A percentile compares a stretch with the other conserved stretches of the same genome.
These are phyloP conservation scores for Acanthurus lineatus DNA, from an alignment of 2,797 vertebrate genomes.

Conservation along the genomic window DNA sequence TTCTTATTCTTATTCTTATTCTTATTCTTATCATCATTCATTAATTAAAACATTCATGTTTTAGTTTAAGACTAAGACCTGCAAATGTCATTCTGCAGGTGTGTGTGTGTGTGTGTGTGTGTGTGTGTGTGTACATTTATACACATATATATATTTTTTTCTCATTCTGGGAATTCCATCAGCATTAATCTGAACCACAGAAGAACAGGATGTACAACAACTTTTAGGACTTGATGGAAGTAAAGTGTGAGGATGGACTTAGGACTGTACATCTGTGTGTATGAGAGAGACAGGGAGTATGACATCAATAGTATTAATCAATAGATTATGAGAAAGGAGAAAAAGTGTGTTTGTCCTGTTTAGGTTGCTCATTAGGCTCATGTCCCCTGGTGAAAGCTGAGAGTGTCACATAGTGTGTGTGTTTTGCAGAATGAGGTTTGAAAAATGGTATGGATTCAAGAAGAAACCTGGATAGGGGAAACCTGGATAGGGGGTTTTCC, in stretches of 20 bases:
- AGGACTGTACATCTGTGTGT: conserved; percentile 1
- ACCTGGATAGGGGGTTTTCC: conserved; percentile 37
- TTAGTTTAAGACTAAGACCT: too few relatives aligned
- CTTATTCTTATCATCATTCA: too few relatives aligned
- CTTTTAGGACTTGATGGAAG: conserved; percentile 38
- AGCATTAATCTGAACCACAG: conserved; percentile 70
- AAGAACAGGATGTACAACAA: conserved; percentile 68
- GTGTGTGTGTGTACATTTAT: conserved; percentile 4
- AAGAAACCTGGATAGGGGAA: not conserved
- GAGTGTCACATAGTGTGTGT: conserved; percentile 50
- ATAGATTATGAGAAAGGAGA: conserved; percentile 63
- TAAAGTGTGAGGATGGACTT: conserved; percentile 35
- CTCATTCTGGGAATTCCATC: conserved; percentile 72
- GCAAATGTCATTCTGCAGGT: too few relatives aligned
- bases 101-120: too few relatives aligned
- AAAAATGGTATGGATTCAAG: conserved; percentile 22
- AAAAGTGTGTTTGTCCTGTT: conserved; percentile 73
- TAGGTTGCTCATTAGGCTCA: conserved; percentile 64
- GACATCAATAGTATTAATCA: conserved; percentile 69
- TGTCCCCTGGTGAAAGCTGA: conserved; percentile 75
- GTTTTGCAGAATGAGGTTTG: conserved; percentile 50
- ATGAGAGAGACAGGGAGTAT: conserved; percentile 16
- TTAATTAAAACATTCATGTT: too few relatives aligned
- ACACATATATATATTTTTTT: conserved; percentile 44
- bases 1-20: not conserved